These are phyloP conservation scores for Gandaritis pyraliata DNA, from an alignment of 2,888 invertebrate species.

Conservation along the genomic window DNA sequence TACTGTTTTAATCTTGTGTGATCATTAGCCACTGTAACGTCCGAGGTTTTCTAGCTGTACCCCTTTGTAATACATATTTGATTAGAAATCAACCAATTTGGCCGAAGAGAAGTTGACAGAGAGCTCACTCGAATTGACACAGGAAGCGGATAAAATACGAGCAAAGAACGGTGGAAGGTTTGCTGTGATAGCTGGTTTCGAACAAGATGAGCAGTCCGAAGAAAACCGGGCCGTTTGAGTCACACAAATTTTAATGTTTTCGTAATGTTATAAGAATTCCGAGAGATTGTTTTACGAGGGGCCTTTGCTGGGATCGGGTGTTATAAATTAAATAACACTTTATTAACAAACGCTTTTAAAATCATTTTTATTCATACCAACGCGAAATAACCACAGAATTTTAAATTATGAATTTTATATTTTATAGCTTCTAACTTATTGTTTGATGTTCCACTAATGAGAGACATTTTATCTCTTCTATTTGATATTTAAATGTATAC, in stretches of 20 bases:
- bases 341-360: not conserved
- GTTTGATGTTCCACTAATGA: conserved; percentile 58
- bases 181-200: not conserved
- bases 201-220: conserved; percentile 1
- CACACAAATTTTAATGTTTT: conserved; percentile 39
- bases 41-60: too few species aligned
- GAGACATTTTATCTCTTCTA: conserved; percentile 61
- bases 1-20: too few species aligned
- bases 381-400: conserved; percentile 24
- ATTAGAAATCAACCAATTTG: too few species aligned
- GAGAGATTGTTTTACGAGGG: conserved; percentile 53
- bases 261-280: conserved; percentile 53
- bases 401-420: conserved; percentile 19
- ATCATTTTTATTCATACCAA: conserved; percentile 9
- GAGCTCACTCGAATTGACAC: too few species aligned
- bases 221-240: not conserved
- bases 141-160: not conserved
- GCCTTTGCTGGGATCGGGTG: conserved; percentile 52
- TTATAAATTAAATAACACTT: conserved; percentile 32
- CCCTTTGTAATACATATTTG: too few species aligned
- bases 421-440: conserved; percentile 16
- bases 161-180: not conserved
- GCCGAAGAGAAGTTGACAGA: too few species aligned
- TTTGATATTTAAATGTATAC: conserved; percentile 56
- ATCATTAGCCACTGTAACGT: too few species aligned